Base-by-base conservation (phyloP, 2,797 vertebrate genomes). In the Sphenodon punctatus region DNA sequence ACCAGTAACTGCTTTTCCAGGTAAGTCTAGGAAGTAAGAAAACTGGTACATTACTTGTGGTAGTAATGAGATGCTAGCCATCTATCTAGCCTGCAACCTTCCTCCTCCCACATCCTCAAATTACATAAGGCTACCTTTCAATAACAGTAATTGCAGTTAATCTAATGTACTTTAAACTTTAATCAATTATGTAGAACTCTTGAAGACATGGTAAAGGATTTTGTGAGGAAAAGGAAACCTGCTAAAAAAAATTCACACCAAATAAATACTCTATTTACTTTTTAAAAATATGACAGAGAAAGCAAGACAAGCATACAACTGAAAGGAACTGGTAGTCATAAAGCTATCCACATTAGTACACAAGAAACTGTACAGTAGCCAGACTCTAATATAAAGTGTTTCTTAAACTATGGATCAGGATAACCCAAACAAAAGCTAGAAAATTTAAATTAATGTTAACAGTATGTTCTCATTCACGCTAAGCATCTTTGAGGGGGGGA, bases 401-500 rank as follows among this genome's bases (percentile, higher is more conserved):
- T 7, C 19, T 12, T 48, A 64, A 79, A 39, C 10, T 25, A n/a
- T 58, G 46, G 7, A 17, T 9, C 42, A 48, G 45, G 17, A 61
- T 43, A 60, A 69, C 72, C 48, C 65, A 67, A 90, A 89, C 73
- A 89, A 90, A 89, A 85, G 66, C 75, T 77, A 91, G 68, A 72
- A 91, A 92, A 87, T 74, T 78, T 75, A 59, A 67, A 80, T 79
- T 51, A 64, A 19, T 59, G 43, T 13, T 16, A 42, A 23, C 13
- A 14, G 46, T 8, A 9, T 16, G 66, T 82, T 78, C 84, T 86
- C 87, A 84, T 87, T 75, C 80, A 84, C 75, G 84, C n/a, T n/a
- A n/a, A n/a, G n/a, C n/a, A n/a, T n/a, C n/a, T n/a, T n/a, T n/a
- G n/a, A n/a, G n/a, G n/a, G n/a, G n/a, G n/a, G n/a, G n/a, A n/a